Evolutionary conservation across 2,888 invertebrate species (phyloP).

Genomic region (Lasioglossum malachurum): DNA sequence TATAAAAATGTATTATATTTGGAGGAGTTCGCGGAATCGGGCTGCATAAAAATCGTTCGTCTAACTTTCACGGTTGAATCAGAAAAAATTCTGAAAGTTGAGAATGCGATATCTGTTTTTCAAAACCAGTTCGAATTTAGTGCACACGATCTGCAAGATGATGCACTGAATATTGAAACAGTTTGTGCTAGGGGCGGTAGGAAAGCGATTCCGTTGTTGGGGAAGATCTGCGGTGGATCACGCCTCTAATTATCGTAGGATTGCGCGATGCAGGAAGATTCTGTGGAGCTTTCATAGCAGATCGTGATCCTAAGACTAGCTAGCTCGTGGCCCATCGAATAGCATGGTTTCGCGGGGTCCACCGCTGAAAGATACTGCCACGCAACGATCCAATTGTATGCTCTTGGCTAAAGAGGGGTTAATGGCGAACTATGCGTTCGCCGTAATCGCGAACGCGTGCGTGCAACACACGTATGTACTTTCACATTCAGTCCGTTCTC

Average conservation of each 20-base stretch:
- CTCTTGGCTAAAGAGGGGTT: constrained; percentile 77
- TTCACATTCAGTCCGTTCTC: constrained; percentile 65
- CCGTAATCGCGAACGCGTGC: constrained; percentile 69
- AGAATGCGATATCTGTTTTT: no score
- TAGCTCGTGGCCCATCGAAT: constrained; percentile 32
- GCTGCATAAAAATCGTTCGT: no score
- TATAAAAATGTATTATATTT: no score
- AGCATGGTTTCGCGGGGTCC: constrained; percentile 30
- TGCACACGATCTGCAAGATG: no score
- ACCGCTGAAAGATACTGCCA: constrained; percentile 53
- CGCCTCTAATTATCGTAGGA: constrained; percentile 48
- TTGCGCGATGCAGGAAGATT: constrained; percentile 4
- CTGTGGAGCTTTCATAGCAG: background rate
- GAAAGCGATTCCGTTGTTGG: constrained; percentile 22
- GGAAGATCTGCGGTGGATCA: background rate
- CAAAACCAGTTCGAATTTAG: no score
- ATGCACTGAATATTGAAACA: background rate
- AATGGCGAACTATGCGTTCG: constrained; percentile 76
- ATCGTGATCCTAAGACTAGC: constrained; percentile 34
- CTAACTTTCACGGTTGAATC: no score
- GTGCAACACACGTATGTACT: constrained; percentile 53
- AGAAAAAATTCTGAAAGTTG: no score
- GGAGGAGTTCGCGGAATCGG: no score
- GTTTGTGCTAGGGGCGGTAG: background rate
- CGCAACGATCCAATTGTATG: constrained; percentile 74